Base-by-base conservation (phyloP, 1,140 invertebrate genomes). In the Zaprionus taronus region DNA sequence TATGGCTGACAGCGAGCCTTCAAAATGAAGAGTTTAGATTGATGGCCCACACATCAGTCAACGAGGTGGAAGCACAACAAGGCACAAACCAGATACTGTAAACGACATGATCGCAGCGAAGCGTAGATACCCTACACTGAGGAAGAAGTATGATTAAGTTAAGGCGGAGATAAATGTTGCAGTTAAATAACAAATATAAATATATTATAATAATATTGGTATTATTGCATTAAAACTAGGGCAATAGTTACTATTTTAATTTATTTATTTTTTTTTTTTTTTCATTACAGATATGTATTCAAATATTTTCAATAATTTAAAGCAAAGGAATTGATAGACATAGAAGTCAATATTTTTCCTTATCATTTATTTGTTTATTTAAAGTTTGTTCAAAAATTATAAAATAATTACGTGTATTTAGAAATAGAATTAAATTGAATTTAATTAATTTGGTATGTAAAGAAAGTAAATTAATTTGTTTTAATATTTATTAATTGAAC, bases 21-120 rank as follows among this genome's bases (percentile, higher is more conserved):
- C 86, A 91, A 86, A 91, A 90, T 90, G 82, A 90, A 91, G 86
- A 91, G 87, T 90, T 90, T 91, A 90, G 86, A 90, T 90, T 90
- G 86, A 90, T 90, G 86, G 83, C 83, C 83, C 83, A 74, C 79
- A 82, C 82, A 90, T 90, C 86, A 91, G 74, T 91, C 86, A 91
- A 72, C 82, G 68, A 61, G 71, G 71, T 72, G 73, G 57, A 70
- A 73, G 49, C 44, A 71, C 34, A 62, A 49, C 28, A 31, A 36
- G 55, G 53, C 63, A 61, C 65, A 72, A 58, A 41, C 28, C 58
- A 66, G 38, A 66, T 67, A 31, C 28, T 24, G 44, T 55, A 55
- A 17, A 15, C 31, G 7, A 26, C n/a, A 11, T 12, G 49, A 14
- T 11, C 5, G 53, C 11, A 51, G n/a, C 38, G 72, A 68, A 61